phyloP scores from a whole-genome alignment of 64 coral and sea anemone genomes.

The Cladopsammia gracilis region DNA sequence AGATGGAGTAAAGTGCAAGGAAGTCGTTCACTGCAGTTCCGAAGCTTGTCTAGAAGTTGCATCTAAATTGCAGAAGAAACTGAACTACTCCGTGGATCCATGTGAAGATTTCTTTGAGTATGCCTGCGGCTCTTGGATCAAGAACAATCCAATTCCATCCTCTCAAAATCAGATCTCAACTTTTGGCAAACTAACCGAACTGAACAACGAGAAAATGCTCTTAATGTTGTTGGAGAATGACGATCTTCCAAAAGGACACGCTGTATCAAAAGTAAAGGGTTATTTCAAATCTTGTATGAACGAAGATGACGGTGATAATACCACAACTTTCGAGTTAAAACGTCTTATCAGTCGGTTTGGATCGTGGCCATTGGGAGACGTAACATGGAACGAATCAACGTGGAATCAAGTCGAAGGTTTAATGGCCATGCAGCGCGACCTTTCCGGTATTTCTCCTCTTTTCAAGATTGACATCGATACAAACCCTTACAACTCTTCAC shows the following conservation, averaged over 20 bases:
- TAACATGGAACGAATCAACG: conserved; percentile 40
- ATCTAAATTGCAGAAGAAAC: conserved; percentile 6
- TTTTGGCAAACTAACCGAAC: not conserved
- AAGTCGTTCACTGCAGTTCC: not conserved
- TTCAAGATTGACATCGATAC: not conserved
- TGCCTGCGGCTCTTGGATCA: conserved; percentile 63
- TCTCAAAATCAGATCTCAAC: not conserved
- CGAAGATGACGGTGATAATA: conserved; percentile 25
- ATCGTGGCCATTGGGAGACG: conserved; percentile 18
- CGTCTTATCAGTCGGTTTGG: not conserved
- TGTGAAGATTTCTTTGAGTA: conserved; percentile 59
- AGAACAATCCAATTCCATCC: conserved; percentile 43
- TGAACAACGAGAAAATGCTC: conserved; percentile 1
- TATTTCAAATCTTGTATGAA: conserved; percentile 69
- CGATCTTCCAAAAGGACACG: not conserved
- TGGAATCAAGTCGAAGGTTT: conserved; percentile 33
- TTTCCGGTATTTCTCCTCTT: not conserved
- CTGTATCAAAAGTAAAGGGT: not conserved
- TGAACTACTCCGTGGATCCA: conserved; percentile 53
- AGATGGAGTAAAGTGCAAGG: not conserved
- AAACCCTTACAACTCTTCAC: conserved; percentile 46
- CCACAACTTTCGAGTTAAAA: conserved; percentile 6
- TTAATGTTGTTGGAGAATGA: not conserved
- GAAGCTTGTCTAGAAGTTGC: conserved; percentile 39
- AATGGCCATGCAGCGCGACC: not conserved